Base-by-base conservation (phyloP, 2,113 vertebrate species). In the Daubentonia madagascariensis region DNA sequence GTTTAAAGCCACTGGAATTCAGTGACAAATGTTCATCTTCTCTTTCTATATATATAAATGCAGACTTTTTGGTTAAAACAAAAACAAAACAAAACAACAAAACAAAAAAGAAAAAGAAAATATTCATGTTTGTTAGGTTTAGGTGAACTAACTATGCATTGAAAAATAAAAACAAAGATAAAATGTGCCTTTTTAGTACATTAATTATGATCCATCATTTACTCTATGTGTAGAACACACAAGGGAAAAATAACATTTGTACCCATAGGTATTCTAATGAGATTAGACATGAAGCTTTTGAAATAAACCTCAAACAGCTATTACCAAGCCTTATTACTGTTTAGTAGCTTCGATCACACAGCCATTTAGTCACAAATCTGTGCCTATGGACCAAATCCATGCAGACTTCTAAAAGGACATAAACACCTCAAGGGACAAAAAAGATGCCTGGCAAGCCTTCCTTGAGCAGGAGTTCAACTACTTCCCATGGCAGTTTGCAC, bases 1-100 rank as follows among this genome's bases (percentile, higher is more conserved):
- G 35, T 84, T 94, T 91, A 94, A 97, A 95, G 54, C 28, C 98
- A 98, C 98, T 98, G 98, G 98, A 98, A 98, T 98, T 99, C 97
- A 98, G 97, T 99, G 99, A 99, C 98, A 99, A 99, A 99, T 98
- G 99, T 99, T 98, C 98, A 99, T 99, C 98, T 99, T 98, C 98
- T 98, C 89, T 97, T 98, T 95, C 98, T 96, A 91, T 98, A 13
- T 72, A 25, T 50, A 35, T 65, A 16, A 79, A 97, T 98, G 98
- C 95, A 96, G 95, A 95, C 95, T 98, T 97, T 98, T 98, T 97
- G 83, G 40, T 95, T 96, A 97, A 96, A 93, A 89, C 97, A 68
- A 94, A 92, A 78, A 59, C n/a, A 63, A 80, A 92, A 50, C 8
- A 37, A 18, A 89, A 45, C 13, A 90, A 67, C 43, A 85, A 83